These are phyloP conservation scores for Temnothorax ravouxi DNA, from an alignment of 2,888 invertebrate species.

Conservation along the genomic window DNA sequence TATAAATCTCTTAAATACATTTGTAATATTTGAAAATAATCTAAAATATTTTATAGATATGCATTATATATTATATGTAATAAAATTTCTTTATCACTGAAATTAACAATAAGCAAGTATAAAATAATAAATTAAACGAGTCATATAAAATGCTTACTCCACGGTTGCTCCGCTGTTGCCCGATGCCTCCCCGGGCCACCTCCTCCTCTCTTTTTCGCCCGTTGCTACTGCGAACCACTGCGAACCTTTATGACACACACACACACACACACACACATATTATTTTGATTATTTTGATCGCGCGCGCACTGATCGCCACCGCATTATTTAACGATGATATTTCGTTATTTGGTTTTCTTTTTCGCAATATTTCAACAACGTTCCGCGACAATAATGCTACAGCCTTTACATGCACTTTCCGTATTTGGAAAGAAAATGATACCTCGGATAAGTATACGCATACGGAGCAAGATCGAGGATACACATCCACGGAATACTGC, in stretches of 20 bases:
- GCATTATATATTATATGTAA: not conserved
- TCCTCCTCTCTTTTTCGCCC: not conserved
- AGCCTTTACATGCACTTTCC: too few species aligned
- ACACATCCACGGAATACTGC: too few species aligned
- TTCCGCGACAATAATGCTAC: not conserved
- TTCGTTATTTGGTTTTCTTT: not conserved
- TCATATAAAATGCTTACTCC: not conserved
- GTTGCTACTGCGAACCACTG: not conserved
- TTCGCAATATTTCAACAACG: not conserved
- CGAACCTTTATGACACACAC: not conserved
- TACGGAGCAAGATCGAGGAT: too few species aligned
- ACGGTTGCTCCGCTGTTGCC: not conserved
- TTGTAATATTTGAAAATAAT: not conserved
- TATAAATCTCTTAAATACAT: not conserved
- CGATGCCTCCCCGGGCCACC: not conserved
- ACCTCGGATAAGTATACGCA: too few species aligned
- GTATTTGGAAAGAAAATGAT: too few species aligned
- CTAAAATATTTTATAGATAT: not conserved
- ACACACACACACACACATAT: not conserved
- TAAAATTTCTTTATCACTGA: not conserved
- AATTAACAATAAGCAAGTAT: not conserved
- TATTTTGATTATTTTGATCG: not conserved
- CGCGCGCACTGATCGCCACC: not conserved
- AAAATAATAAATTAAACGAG: not conserved
- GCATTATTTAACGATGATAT: not conserved